Percentiles rank a stretch among this genome's conserved stretches.
phyloP scores from a whole-genome alignment of 2,888 invertebrate genomes.

The Chrysina gloriosa region DNA sequence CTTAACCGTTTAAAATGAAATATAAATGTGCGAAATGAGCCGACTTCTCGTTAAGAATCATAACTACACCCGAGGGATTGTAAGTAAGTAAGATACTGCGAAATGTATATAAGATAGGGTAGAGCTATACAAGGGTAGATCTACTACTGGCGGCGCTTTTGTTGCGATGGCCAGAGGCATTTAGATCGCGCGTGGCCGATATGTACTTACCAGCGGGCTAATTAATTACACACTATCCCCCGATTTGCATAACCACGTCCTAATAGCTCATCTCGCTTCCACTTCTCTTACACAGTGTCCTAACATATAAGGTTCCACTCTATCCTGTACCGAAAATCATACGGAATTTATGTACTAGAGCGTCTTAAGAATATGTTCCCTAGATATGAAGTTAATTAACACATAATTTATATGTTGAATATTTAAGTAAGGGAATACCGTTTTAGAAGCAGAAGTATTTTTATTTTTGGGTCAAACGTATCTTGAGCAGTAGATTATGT shows the following conservation, averaged over 20 bases:
- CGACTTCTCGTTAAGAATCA: conserved; percentile 41
- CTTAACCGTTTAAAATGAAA: conserved; percentile 39
- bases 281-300: conserved; percentile 7
- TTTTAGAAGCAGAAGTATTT: neutral
- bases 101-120: conserved; percentile 37
- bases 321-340: conserved; percentile 22
- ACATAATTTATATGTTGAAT: conserved; percentile 46
- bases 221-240: conserved; percentile 47
- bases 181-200: conserved; percentile 57
- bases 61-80: conserved; percentile 35
- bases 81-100: conserved; percentile 38
- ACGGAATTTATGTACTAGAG: conserved; percentile 28
- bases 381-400: conserved; percentile 47
- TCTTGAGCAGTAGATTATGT: too few species aligned
- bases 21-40: conserved; percentile 43
- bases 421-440: conserved; percentile 10
- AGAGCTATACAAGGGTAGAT: conserved; percentile 18
- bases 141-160: conserved; percentile 24
- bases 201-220: conserved; percentile 46
- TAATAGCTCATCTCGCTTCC: conserved; percentile 29
- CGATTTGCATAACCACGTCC: conserved; percentile 33
- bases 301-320: conserved; percentile 32
- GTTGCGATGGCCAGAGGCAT: conserved; percentile 47
- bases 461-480: too few species aligned
- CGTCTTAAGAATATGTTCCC: conserved; percentile 45